Base-by-base conservation (phyloP, 2,113 vertebrate genomes). In the Bombycilla garrulus region DNA sequence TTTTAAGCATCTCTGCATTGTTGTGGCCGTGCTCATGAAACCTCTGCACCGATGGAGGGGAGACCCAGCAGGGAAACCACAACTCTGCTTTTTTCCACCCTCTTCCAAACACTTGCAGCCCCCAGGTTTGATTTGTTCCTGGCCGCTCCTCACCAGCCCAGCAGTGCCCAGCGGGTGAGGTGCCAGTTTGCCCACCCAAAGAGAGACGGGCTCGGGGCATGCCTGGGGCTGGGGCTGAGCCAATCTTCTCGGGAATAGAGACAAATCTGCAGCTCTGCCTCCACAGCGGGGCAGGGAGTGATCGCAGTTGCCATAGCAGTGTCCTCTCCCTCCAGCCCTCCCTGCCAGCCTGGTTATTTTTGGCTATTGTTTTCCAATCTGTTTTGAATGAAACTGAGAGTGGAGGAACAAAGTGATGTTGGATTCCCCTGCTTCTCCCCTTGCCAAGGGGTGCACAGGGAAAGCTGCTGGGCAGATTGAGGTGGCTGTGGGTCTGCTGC, bases 231-330 rank as follows among this genome's bases (percentile, higher is more conserved):
- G 79, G 69, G 67, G 29, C 83, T 81, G 88, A 92, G 56, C 57
- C 83, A 92, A 47, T 95, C 87, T 92, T 9, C 45, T 62, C 0
- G 0, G 85, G 84, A 90, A 73, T 1, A 28, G 70, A 78, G 79
- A 69, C 23, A 83, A 71, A 86, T 4, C 3, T 11, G 56, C 67
- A 53, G 81, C 87, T 90, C 74, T 90, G 74, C 44, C 84, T 91
- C 89, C 71, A 0, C 86, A 81, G 89, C 79, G 86, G 92, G 90
- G 87, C 91, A 91, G 92, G 77, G 40, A 92, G 65, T 11, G 93
- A 81, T 58, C 48, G 22, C 94, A 95, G 96, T 92, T 96, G 80
- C 89, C 84, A 93, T 91, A 95, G 95, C 84, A 95, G 92, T 93
- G 83, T 53, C 72, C 66, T 92, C 87, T 92, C 74, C 91, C 65